Evolutionary conservation across 92 coral and sea anemone genomes (phyloP).

Genomic region (Epizoanthus ramosus): DNA sequence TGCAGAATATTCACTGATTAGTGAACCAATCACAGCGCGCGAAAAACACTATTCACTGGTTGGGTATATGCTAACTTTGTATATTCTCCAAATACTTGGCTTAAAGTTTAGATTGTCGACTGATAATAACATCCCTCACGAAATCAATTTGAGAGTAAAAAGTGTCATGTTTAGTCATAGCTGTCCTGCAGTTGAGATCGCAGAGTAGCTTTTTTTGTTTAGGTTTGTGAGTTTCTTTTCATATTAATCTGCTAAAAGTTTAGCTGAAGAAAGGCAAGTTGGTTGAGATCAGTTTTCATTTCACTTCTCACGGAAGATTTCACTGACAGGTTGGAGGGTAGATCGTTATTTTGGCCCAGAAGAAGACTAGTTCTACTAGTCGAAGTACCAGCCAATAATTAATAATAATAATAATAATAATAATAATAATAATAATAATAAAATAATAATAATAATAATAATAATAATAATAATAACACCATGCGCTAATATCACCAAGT

Average conservation of each 20-base stretch:
- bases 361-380: no score
- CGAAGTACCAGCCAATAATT: no score
- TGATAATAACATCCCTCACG: background rate
- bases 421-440: no score
- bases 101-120: background rate
- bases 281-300: background rate
- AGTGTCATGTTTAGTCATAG: background rate
- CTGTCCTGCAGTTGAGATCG: background rate
- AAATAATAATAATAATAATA: no score
- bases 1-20: no score
- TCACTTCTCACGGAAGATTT: background rate
- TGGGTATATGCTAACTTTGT: no score
- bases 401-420: no score
- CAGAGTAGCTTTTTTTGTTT: background rate
- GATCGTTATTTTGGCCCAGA: background rate
- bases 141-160: background rate
- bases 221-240: background rate
- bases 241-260: conserved; percentile 1
- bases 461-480: no score
- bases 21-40: no score
- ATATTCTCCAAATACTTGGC: background rate
- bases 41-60: no score
- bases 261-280: conserved; percentile 6
- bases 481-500: no score
- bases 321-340: no score